Evolutionary conservation across 2,797 vertebrate genomes (phyloP), one percentile per base, ranked within the genome.

Genomic region (Eulemur albifrons): DNA sequence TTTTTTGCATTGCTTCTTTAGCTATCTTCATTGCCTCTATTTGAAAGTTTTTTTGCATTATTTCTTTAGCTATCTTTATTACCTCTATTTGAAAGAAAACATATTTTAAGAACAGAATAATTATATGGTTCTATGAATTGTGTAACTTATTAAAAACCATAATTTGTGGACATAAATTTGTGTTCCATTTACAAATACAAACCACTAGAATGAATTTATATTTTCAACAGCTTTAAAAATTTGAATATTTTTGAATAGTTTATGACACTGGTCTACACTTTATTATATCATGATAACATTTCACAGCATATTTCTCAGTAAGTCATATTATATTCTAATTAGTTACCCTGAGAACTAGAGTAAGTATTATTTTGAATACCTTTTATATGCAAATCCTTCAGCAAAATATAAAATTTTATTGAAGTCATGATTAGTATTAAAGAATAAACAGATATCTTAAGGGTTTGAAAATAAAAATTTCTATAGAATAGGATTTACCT

Each of bases 61-160:
- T 35, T 97, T 93, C 70, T 98, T 97, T 85, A 96, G 21, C 65
- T 97, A 87, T 96, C 94, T 98, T 98, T 45, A 95, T 98, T 97
- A 95, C 30, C 23, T 94, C 59, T 95, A n/a, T 95, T 97, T 97
- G 95, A 98, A 98, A 92, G 69, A 97, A 95, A 97, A 32, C 40
- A 86, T 97, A 96, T 96, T 98, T 98, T 67, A 97, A 97, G 35
- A 95, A 27, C 50, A 97, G 63, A 85, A 77, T 48, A 98, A 97
- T 98, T 98, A 96, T 88, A 95, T 90, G 72, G 48, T 93, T 98
- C 89, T 95, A 30, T 92, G 65, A 38, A 79, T 97, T 96, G 59
- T 84, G 86, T 87, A 98, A 96, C 86, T 94, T 97, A 70, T 86
- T 98, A 94, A 98, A 98, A 97, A 35, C 48, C 97, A 57, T 95